Percentiles rank a stretch among this genome's conserved stretches.
Conservation (phyloP, 2,797 vertebrate species). For the Eulemur coronatus region DNA sequence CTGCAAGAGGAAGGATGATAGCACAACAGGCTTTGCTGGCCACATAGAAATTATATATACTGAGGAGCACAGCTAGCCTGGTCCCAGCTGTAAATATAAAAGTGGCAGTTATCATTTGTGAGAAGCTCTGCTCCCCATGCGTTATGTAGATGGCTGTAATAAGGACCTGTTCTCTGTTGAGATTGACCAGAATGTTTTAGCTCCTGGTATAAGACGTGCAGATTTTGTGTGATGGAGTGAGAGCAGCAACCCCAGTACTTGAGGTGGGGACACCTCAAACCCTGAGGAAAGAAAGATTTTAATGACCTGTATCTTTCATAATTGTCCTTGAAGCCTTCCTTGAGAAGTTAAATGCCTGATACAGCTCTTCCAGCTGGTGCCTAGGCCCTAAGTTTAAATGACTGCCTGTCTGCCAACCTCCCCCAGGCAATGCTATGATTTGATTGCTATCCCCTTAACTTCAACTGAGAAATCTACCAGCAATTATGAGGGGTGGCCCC, state of each 20-base stretch:
- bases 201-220: background rate
- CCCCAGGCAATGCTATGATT: background rate
- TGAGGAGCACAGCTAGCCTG: background rate
- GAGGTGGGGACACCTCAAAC: background rate
- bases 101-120: background rate
- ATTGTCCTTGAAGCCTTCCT: background rate
- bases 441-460: no score
- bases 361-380: fast-evolving
- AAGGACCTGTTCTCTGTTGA: background rate
- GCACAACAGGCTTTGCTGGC: background rate
- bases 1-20: background rate
- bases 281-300: background rate
- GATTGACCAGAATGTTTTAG: background rate
- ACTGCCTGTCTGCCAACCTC: background rate
- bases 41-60: background rate
- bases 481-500: background rate
- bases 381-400: background rate
- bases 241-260: background rate
- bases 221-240: background rate
- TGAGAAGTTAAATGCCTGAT: background rate
- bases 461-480: background rate
- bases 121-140: background rate
- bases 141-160: background rate
- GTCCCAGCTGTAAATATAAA: background rate
- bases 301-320: background rate